Evolutionary conservation across 2,888 invertebrate species (phyloP), one percentile per base, ranked within the genome.

Genomic region (Pollenia griseotomentosa): DNA sequence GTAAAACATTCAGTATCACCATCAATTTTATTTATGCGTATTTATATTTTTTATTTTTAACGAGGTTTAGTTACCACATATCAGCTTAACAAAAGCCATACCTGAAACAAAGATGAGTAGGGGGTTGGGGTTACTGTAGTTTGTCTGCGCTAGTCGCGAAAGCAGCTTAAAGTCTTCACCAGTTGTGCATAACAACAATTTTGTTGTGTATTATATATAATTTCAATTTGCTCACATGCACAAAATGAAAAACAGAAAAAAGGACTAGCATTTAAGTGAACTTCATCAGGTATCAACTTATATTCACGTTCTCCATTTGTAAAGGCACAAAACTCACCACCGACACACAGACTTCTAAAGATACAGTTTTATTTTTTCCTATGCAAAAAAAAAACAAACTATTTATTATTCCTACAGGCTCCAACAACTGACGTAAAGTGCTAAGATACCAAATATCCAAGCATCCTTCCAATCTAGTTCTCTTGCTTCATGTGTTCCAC

Each of bases 311-410:
- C n/a, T 63, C 33, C n/a, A 23, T 55, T 66, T 51, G 33, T 19
- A 16, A 19, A 59, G 19, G 48, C 33, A 78, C 33, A 33, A 33
- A 33, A 78, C 78, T 40, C 66, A 16, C 8, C 8, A 9, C 7
- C 44, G 33, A 55, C 19, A 16, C 61, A 78, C n/a, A n/a, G 1
- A 68, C 12, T 16, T 2, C 9, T 7, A 7, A 55, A 57, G 57
- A 40, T 57, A 55, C 55, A 33, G 73, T 89, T 86, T 87, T 89
- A 88, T 89, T 83, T 88, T 83, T 85, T 83, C 88, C 90, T 89
- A 90, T 91, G 91, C 23, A 23, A 23, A 23, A 92, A 92, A 90
- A 91, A 91, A 90, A 91, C 91, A 91, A 92, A 91, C 91, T 92
- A 91, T 91, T 91, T 91, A 91, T 91, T 92, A 91, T 91, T 88